phyloP scores from a whole-genome alignment of 1,140 invertebrate species.

The silkworm (Bombyx mori) region DNA sequence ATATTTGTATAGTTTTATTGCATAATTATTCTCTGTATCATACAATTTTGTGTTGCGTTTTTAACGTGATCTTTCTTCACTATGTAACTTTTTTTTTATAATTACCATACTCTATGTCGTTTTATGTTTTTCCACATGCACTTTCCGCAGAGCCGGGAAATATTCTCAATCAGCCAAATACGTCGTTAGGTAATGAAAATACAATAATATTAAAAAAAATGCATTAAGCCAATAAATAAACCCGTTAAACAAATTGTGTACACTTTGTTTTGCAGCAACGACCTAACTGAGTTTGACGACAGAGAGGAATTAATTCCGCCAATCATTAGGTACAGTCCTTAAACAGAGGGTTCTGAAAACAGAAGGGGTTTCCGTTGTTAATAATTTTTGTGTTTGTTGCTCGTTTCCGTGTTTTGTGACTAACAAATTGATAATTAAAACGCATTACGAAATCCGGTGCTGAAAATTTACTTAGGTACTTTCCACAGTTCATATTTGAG shows the following conservation, averaged over 20 bases:
- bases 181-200: constrained; percentile 5
- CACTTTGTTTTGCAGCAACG: constrained; percentile 59
- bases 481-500: no score
- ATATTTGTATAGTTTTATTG: no score
- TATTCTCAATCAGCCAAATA: not conserved
- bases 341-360: constrained; percentile 12
- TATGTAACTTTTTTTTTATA: constrained; percentile 2
- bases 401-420: constrained; percentile 14
- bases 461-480: no score
- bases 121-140: not conserved
- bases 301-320: constrained; percentile 27
- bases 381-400: constrained; percentile 18
- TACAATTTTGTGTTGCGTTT: not conserved
- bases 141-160: no score
- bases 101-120: no score
- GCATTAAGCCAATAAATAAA: no score
- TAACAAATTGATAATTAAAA: constrained; percentile 7
- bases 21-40: no score
- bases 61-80: constrained; percentile 5
- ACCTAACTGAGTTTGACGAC: constrained; percentile 32
- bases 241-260: constrained; percentile 13
- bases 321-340: constrained; percentile 40
- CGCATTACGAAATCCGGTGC: no score
- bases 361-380: constrained; percentile 17
- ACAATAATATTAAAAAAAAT: constrained; percentile 11